These are phyloP conservation scores for Myxocyprinus asiaticus DNA, from an alignment of 2,113 vertebrate species.

Conservation along the genomic window DNA sequence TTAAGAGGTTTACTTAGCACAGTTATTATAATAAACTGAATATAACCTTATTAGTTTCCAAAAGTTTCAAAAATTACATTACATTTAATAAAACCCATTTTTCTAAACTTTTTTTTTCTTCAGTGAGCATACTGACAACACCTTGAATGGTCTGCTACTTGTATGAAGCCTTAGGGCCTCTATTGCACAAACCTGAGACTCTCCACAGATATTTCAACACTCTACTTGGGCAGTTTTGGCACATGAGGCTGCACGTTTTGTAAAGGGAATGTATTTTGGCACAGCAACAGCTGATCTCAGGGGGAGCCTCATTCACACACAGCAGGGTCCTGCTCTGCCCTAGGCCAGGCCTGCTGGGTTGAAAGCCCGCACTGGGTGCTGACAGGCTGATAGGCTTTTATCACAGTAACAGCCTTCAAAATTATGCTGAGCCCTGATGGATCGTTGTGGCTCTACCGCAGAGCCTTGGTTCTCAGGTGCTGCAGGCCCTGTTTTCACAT, in stretches of 20 bases:
- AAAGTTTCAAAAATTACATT: too few relatives aligned
- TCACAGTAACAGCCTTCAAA: too few relatives aligned
- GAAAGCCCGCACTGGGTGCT: conserved; percentile 53
- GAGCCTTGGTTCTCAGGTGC: conserved; percentile 3
- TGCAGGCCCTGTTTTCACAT: conserved; percentile 42
- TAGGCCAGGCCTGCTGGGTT: conserved; percentile 47
- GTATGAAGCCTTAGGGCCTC: background rate
- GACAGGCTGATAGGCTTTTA: background rate
- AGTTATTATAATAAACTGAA: too few relatives aligned
- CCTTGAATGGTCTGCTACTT: background rate
- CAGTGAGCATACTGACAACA: too few relatives aligned
- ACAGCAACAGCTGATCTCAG: conserved; percentile 13
- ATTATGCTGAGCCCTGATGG: too few relatives aligned
- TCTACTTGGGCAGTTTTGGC: background rate
- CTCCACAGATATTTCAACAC: conserved; percentile 22
- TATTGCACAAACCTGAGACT: background rate
- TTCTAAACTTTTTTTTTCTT: too few relatives aligned
- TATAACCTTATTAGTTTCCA: too few relatives aligned
- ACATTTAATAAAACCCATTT: too few relatives aligned
- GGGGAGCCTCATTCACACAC: conserved; percentile 18
- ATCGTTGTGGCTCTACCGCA: background rate
- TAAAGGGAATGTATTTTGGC: conserved; percentile 12
- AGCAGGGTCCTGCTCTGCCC: background rate
- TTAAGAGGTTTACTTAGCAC: too few relatives aligned
- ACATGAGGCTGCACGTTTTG: background rate